A percentile compares a stretch with the other conserved stretches of the same genome.
Evolutionary conservation across 2,113 vertebrate species (phyloP).

Genomic region (Ptilonorhynchus violaceus): DNA sequence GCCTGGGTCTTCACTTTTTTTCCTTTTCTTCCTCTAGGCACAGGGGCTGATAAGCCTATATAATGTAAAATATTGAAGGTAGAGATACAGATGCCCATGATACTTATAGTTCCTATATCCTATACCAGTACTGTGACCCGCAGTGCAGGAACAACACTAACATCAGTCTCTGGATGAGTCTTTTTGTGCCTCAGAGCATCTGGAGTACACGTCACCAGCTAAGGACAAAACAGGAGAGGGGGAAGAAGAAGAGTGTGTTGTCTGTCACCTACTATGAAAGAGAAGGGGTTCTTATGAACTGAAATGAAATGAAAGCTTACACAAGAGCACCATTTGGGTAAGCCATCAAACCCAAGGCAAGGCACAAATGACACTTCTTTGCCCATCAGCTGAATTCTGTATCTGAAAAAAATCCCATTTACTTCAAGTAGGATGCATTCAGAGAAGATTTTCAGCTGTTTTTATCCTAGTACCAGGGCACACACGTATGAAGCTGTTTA

Average conservation of each 20-base stretch:
- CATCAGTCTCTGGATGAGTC: neutral
- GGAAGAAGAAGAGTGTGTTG: neutral
- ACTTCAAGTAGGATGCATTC: neutral
- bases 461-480: neutral
- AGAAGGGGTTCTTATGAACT: accelerated
- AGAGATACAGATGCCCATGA: neutral
- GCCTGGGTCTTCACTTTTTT: slow-evolving; percentile 97
- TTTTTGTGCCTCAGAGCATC: neutral
- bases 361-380: neutral
- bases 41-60: slow-evolving; percentile 92
- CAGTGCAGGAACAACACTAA: neutral
- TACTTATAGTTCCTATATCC: neutral
- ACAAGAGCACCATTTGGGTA: neutral
- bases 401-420: neutral
- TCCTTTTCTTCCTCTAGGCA: slow-evolving; percentile 94
- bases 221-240: neutral
- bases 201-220: neutral
- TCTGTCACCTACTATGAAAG: neutral
- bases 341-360: neutral
- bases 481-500: accelerated
- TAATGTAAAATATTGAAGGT: slow-evolving; percentile 11
- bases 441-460: neutral
- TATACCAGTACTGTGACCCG: neutral
- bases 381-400: accelerated
- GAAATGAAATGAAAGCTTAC: neutral